Evolutionary conservation across 1,140 invertebrate genomes (phyloP).

Genomic region (Arctopsyche grandis): DNA sequence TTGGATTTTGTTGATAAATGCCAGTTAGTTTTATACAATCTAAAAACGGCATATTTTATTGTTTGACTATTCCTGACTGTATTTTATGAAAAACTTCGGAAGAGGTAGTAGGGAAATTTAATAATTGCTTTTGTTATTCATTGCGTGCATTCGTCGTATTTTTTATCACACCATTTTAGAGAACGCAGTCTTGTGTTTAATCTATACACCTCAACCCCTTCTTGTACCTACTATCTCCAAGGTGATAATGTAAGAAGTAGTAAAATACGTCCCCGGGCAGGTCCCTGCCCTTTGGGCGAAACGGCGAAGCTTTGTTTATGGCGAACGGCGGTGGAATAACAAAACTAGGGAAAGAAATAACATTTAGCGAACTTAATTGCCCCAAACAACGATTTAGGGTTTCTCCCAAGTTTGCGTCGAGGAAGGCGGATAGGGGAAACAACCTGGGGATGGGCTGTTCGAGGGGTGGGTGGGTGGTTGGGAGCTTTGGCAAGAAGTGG

Average conservation of each 20-base stretch:
- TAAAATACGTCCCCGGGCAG: conserved; percentile 28
- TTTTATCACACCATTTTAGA: neutral
- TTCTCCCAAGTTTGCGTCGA: conserved; percentile 30
- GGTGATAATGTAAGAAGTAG: conserved; percentile 41
- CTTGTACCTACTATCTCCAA: neutral
- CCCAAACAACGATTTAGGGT: conserved; percentile 54
- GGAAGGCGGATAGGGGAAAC: neutral
- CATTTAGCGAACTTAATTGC: conserved; percentile 55
- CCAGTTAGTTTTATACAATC: too few species aligned
- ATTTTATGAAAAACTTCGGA: too few species aligned
- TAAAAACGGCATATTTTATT: too few species aligned
- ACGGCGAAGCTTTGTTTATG: conserved; percentile 53
- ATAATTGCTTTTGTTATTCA: too few species aligned
- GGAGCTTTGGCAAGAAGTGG: neutral
- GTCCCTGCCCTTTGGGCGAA: conserved; percentile 36
- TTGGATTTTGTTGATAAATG: too few species aligned
- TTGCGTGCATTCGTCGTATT: too few species aligned
- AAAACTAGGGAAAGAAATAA: conserved; percentile 54
- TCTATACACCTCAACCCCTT: neutral
- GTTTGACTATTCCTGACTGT: too few species aligned
- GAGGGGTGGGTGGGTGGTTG: neutral
- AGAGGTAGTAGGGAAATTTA: too few species aligned
- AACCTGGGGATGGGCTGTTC: neutral
- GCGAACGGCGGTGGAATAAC: conserved; percentile 53
- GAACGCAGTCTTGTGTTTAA: conserved; percentile 17